A percentile compares a stretch with the other conserved stretches of the same genome.
phyloP scores from a whole-genome alignment of 2,113 vertebrate genomes.

The Mungos mungo region DNA sequence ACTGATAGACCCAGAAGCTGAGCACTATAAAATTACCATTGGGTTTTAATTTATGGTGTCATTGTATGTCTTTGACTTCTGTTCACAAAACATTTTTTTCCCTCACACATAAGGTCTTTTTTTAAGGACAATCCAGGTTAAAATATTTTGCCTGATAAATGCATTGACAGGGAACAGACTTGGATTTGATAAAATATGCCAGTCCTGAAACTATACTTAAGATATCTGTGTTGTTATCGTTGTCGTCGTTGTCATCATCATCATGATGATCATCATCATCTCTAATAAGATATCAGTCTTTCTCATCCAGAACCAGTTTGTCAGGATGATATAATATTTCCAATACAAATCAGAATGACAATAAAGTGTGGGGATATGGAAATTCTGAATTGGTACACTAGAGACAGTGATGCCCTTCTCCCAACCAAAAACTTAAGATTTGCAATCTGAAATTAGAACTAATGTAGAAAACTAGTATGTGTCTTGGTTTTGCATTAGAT shows the following conservation, averaged over 20 bases:
- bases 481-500: neutral
- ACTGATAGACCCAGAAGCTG: neutral
- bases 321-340: neutral
- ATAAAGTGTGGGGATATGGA: neutral
- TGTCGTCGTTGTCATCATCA: neutral
- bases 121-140: neutral
- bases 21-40: neutral
- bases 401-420: neutral
- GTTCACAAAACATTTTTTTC: neutral
- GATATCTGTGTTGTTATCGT: neutral
- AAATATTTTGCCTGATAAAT: slow-evolving; percentile 23
- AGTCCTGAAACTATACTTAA: neutral
- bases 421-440: neutral
- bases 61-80: slow-evolving; percentile 35
- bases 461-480: neutral
- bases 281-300: neutral
- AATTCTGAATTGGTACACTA: neutral
- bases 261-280: neutral
- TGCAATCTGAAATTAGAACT: neutral
- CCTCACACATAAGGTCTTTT: neutral
- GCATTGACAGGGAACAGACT: neutral
- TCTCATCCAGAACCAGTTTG: neutral
- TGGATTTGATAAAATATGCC: neutral
- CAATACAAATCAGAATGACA: neutral
- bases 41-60: slow-evolving; percentile 47